A percentile compares a stretch with the other conserved stretches of the same genome.
Conservation (phyloP, 1,140 invertebrate genomes). For the Lepidostoma basale region DNA sequence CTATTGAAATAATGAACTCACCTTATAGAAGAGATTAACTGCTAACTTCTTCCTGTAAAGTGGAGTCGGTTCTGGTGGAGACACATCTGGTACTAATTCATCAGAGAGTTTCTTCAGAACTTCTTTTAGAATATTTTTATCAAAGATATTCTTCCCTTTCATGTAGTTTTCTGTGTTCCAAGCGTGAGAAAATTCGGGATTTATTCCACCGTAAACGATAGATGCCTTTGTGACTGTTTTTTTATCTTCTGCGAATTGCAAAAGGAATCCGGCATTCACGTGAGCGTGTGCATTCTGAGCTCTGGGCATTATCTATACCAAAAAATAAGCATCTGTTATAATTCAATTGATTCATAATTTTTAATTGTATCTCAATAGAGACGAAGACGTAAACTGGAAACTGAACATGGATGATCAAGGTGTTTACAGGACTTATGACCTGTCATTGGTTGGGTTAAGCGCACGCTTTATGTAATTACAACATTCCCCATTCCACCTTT, state of each 20-base stretch:
- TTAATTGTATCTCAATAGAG: too few species aligned
- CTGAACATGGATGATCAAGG: too few species aligned
- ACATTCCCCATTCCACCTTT: too few species aligned
- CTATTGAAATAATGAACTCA: too few species aligned
- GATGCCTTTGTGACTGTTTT: conserved; percentile 58
- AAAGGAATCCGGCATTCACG: conserved; percentile 75
- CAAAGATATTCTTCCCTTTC: conserved; percentile 60
- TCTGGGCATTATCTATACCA: conserved; percentile 76
- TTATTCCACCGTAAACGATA: conserved; percentile 70
- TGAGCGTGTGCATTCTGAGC: conserved; percentile 78
- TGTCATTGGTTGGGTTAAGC: too few species aligned
- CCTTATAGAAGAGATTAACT: conserved; percentile 74
- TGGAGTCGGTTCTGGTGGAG: conserved; percentile 67
- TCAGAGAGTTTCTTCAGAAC: conserved; percentile 63
- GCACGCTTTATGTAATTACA: too few species aligned
- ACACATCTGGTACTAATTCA: conserved; percentile 68
- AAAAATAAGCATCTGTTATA: too few species aligned
- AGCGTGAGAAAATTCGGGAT: conserved; percentile 72
- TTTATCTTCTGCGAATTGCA: conserved; percentile 62
- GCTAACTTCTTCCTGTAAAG: conserved; percentile 70
- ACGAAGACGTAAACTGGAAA: too few species aligned
- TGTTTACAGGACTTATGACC: too few species aligned
- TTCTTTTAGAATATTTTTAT: conserved; percentile 59
- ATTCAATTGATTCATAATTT: too few species aligned
- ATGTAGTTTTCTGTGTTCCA: conserved; percentile 68